Conservation (phyloP, 2,113 vertebrate genomes). For the Phodopus roborovskii region DNA sequence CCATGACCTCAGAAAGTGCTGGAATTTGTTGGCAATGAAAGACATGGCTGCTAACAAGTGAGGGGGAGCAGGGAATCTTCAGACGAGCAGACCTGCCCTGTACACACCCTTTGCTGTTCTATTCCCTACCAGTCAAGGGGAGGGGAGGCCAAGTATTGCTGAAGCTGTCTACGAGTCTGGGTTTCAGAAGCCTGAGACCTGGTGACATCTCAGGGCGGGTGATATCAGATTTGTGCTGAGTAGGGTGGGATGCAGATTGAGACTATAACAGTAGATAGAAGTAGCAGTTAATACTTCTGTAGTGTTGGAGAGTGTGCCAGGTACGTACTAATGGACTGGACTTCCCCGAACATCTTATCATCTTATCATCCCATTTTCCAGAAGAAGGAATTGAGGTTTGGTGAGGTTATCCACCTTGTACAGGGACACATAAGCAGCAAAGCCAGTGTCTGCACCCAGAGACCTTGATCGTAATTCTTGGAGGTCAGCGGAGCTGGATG, state of each 20-base stretch:
- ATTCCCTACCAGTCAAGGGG: no score
- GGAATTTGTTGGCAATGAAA: neutral
- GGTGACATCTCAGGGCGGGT: neutral
- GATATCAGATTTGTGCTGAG: neutral
- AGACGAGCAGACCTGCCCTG: neutral
- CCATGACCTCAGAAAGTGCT: neutral
- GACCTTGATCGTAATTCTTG: neutral
- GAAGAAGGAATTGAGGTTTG: conserved; percentile 8
- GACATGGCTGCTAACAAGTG: neutral
- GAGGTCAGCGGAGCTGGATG: neutral
- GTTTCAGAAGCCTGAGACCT: neutral
- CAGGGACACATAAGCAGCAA: neutral
- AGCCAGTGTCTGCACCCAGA: neutral
- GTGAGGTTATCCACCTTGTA: neutral
- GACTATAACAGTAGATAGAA: neutral
- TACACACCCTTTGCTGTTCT: no score
- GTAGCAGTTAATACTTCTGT: neutral
- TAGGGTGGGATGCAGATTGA: neutral
- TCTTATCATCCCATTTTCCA: neutral
- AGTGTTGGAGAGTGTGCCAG: neutral
- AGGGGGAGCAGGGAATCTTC: no score
- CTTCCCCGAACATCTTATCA: neutral
- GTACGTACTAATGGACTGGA: neutral
- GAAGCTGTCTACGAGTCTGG: neutral
- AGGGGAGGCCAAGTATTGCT: neutral